Evolutionary conservation across 1,140 invertebrate genomes (phyloP), one percentile per base, ranked within the genome.

Genomic region (Palaemon carinicauda): DNA sequence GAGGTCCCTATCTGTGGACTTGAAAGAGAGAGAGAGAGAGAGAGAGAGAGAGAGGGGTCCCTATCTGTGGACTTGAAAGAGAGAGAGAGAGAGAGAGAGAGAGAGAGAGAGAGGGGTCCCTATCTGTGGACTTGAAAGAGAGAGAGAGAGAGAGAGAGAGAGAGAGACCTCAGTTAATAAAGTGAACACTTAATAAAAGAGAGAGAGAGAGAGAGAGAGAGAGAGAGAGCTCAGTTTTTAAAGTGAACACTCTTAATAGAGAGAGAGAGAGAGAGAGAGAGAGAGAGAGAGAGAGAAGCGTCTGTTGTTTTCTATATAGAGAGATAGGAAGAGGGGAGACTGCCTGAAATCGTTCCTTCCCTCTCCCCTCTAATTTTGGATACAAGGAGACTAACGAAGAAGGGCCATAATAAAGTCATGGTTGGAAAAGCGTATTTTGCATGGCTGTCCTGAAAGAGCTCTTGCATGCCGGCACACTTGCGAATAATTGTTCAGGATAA

Each of bases 101-200:
- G 19, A 54, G 53, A 54, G 21, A 53, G 77, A 80, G 21, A 53
- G 51, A 53, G 19, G n/a, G n/a, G n/a, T n/a, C n/a, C n/a, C n/a
- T n/a, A n/a, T n/a, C n/a, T n/a, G n/a, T n/a, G n/a, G n/a, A n/a
- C n/a, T n/a, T n/a, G n/a, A n/a, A n/a, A 53, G 77, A 53, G 50
- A 54, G 52, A 80, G 50, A 53, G 51, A 80, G 29, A 52, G 31
- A 80, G 51, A 53, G 77, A 53, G 52, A 80, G 77, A 27, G 77
- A 52, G 31, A 21, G 33, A 79, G 52, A 56, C 15, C 15, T 7
- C 24, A n/a, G 12, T 24, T 10, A 19, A 2, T 33, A 24, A 15
- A 21, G 21, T 21, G 33, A 52, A 14, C n/a, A n/a, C n/a, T n/a
- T n/a, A n/a, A n/a, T 2, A 19, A 24, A 3, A 51, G 51, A 51